These are phyloP conservation scores for Drosophila yooni DNA, from an alignment of 2,888 invertebrate species.

Conservation along the genomic window DNA sequence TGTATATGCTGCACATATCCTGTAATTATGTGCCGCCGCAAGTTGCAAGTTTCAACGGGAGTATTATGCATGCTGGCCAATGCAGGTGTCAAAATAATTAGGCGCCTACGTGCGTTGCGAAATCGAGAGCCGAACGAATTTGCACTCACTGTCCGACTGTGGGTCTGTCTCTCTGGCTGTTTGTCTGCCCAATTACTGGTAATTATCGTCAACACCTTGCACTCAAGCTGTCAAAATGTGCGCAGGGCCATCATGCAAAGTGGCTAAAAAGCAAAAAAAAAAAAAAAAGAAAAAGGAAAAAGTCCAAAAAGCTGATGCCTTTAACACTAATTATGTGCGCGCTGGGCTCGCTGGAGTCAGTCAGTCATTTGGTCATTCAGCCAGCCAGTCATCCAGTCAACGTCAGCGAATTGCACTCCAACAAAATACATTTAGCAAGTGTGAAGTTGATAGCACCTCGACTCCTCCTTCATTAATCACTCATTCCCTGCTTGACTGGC, in stretches of 20 bases:
- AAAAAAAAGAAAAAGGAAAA: conserved; percentile 13
- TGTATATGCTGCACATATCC: conserved; percentile 47
- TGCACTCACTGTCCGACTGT: conserved; percentile 22
- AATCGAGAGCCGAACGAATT: conserved; percentile 13
- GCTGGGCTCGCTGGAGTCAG: conserved; percentile 14
- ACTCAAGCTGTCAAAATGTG: conserved; percentile 75
- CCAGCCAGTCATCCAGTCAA: conserved; percentile 52
- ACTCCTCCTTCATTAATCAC: conserved; percentile 76
- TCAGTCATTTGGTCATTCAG: conserved; percentile 39
- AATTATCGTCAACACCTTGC: conserved; percentile 81
- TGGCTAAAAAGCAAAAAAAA: conserved; percentile 47
- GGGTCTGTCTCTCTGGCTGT: conserved; percentile 16
- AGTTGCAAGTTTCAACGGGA: not conserved
- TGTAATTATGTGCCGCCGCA: conserved; percentile 68
- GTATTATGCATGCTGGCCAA: not conserved
- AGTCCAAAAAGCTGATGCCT: conserved; percentile 15
- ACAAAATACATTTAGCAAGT: conserved; percentile 75
- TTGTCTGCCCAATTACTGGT: conserved; percentile 65
- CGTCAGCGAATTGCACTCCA: conserved; percentile 69
- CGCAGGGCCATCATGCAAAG: conserved; percentile 78
- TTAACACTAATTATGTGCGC: conserved; percentile 67
- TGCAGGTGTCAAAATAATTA: conserved; percentile 81
- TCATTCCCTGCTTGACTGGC: conserved; percentile 76
- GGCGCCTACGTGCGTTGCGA: conserved; percentile 63
- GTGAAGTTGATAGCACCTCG: conserved; percentile 74